phyloP scores from a whole-genome alignment of 2,888 invertebrate genomes.

The Rotaria magnacalcarata region DNA sequence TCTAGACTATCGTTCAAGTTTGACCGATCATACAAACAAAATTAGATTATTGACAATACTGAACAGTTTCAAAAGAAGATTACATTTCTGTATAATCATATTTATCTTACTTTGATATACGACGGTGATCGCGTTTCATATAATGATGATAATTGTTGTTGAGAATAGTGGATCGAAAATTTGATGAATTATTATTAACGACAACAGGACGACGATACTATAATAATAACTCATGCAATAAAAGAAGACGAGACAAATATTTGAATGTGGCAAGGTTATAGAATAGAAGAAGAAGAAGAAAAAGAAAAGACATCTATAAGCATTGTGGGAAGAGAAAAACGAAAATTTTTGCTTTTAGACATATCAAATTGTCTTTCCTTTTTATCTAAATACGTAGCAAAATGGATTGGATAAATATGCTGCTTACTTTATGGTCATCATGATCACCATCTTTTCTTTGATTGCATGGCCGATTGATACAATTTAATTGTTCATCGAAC shows the following conservation, averaged over 20 bases:
- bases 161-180: not conserved
- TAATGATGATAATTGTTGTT: not conserved
- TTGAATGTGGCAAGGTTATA: conserved; percentile 26
- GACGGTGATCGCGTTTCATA: not conserved
- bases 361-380: conserved; percentile 29
- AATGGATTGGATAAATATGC: not conserved
- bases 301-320: not conserved
- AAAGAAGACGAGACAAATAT: conserved; percentile 30
- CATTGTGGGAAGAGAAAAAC: conserved; percentile 14
- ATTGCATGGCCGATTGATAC: not conserved
- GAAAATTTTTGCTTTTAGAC: conserved; percentile 17
- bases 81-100: not conserved
- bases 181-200: not conserved
- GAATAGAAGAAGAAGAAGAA: not conserved
- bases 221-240: conserved; percentile 26
- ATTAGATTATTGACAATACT: not conserved
- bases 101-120: not conserved
- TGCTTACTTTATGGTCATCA: not conserved
- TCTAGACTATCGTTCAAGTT: not conserved
- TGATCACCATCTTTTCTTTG: not conserved
- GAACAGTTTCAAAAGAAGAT: not conserved
- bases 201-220: not conserved
- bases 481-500: conserved; percentile 17
- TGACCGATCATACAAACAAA: not conserved
- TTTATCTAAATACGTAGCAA: not conserved